phyloP scores from a whole-genome alignment of 2,888 invertebrate species.

The Vesta saturnalis region DNA sequence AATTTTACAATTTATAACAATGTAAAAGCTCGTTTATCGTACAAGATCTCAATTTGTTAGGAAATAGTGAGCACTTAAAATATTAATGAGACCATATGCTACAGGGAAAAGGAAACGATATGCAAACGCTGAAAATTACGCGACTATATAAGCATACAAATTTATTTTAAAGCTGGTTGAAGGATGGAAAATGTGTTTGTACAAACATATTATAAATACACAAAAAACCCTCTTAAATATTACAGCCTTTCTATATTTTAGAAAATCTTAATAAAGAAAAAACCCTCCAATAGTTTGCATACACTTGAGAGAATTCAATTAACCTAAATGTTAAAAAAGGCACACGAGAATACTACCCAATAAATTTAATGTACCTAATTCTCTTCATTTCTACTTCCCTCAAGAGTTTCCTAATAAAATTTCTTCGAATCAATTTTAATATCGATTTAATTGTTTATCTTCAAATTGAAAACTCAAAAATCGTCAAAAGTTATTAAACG shows the following conservation, averaged over 20 bases:
- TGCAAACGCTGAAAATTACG: slow-evolving; percentile 24
- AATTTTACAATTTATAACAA: slow-evolving; percentile 10
- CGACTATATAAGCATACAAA: slow-evolving; percentile 2
- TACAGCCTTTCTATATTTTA: too few species aligned
- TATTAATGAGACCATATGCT: slow-evolving; percentile 17
- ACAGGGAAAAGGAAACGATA: slow-evolving; percentile 16
- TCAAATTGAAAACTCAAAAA: too few species aligned
- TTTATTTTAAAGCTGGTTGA: background rate
- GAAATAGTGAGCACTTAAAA: slow-evolving; percentile 21
- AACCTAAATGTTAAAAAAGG: background rate
- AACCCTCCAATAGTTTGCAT: background rate
- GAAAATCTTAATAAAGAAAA: too few species aligned
- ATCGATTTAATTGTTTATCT: too few species aligned
- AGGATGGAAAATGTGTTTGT: background rate
- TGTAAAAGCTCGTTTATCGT: slow-evolving; percentile 23
- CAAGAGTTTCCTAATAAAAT: background rate
- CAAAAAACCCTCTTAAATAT: too few species aligned
- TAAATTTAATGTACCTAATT: background rate
- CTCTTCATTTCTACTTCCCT: background rate
- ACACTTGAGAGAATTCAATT: background rate
- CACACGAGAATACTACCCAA: background rate
- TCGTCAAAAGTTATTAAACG: too few species aligned
- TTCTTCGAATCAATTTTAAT: background rate
- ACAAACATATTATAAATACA: too few species aligned
- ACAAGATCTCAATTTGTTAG: slow-evolving; percentile 24